phyloP scores from a whole-genome alignment of 2,888 invertebrate genomes.

The Junonia oenone region DNA sequence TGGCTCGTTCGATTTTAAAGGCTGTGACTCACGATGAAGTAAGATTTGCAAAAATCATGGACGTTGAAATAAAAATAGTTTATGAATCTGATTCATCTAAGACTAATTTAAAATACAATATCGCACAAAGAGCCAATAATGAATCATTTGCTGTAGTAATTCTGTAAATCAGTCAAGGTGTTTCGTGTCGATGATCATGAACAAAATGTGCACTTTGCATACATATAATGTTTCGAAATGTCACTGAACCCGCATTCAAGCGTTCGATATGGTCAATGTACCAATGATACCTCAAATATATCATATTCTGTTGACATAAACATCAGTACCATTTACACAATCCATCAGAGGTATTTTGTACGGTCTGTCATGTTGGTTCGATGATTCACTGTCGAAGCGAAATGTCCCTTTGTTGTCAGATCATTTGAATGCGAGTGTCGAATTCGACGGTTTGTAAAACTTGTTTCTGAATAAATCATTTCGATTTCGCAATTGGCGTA shows the following conservation, averaged over 20 bases:
- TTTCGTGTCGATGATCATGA: not conserved
- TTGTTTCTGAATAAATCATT: not conserved
- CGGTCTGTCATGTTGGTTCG: conserved; percentile 8
- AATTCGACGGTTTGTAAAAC: not conserved
- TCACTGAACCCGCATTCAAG: not conserved
- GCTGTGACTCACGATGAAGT: conserved; percentile 12
- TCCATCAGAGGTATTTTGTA: conserved; percentile 14
- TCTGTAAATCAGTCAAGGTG: not conserved
- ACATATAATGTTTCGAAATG: not conserved
- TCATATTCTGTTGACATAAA: conserved; percentile 9
- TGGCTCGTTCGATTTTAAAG: conserved; percentile 9
- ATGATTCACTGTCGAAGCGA: conserved; percentile 15
- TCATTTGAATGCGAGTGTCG: conserved; percentile 10
- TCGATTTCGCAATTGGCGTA: not conserved
- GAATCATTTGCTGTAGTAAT: not conserved
- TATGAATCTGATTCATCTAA: conserved; percentile 8
- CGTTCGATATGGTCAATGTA: not conserved
- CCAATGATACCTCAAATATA: not conserved
- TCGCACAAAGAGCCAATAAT: not conserved
- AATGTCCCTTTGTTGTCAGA: conserved; percentile 18
- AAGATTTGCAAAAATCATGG: conserved; percentile 15
- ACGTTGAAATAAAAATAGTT: conserved; percentile 6
- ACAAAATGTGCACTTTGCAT: not conserved
- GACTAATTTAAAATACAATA: not conserved
- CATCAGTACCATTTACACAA: conserved; percentile 6